Evolutionary conservation across 2,888 invertebrate species (phyloP).

Genomic region (Sabellastarte sp.): DNA sequence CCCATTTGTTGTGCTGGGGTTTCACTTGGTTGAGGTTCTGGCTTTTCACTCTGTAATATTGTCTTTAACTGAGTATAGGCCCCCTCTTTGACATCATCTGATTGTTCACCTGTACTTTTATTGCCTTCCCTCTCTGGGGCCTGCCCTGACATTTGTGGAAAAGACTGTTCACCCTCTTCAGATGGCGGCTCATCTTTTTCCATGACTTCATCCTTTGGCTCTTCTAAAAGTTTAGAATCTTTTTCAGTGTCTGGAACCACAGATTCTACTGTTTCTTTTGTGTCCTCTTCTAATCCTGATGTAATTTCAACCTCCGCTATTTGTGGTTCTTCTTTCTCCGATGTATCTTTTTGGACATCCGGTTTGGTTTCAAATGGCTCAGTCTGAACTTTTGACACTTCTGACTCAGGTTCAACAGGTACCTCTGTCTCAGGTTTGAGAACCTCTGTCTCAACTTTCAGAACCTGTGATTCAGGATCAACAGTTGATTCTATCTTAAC

Average conservation of each 20-base stretch:
- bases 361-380: not conserved
- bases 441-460: no score
- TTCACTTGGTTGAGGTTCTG: not conserved
- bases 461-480: not conserved
- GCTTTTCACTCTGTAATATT: not conserved
- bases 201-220: not conserved
- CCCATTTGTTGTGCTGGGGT: not conserved
- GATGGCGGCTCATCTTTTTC: not conserved
- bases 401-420: not conserved
- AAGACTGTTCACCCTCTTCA: not conserved
- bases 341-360: not conserved
- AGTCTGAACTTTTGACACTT: not conserved
- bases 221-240: not conserved
- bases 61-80: not conserved
- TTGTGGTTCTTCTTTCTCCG: not conserved
- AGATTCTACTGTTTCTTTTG: not conserved
- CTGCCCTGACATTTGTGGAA: not conserved
- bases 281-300: not conserved
- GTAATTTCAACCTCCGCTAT: not conserved
- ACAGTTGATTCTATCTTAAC: not conserved
- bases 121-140: no score
- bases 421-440: not conserved
- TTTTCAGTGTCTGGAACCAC: not conserved
- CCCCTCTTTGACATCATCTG: no score
- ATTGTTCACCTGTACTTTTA: no score